A percentile compares a stretch with the other conserved stretches of the same genome.
Conservation (phyloP, 2,113 vertebrate species). For the Sterrhoptilus dennistouni region DNA sequence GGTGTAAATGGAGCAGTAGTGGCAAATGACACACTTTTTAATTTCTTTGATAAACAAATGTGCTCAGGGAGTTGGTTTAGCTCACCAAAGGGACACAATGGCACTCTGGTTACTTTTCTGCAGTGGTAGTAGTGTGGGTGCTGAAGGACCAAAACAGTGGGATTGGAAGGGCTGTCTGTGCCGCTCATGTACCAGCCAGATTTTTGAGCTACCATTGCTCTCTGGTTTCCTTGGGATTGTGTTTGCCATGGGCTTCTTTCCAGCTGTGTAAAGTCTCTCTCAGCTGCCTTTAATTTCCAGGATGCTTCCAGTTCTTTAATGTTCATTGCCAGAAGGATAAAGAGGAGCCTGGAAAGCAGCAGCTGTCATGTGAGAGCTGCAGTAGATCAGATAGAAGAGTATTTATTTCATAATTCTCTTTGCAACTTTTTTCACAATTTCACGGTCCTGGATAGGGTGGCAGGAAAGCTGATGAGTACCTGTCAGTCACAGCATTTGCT, state of each 20-base stretch:
- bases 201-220: not conserved
- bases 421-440: conserved; percentile 14
- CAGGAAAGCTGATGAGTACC: not conserved
- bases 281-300: conserved; percentile 19
- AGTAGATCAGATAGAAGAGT: conserved; percentile 4
- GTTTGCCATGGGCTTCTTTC: conserved; percentile 8
- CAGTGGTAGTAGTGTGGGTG: fast-evolving
- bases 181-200: not conserved
- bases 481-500: not conserved
- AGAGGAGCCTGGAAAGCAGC: conserved; percentile 26
- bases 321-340: not conserved
- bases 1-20: not conserved
- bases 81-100: not conserved
- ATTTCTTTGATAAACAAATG: not conserved
- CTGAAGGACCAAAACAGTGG: not conserved
- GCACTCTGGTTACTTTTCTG: not conserved
- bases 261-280: not conserved
- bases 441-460: not conserved
- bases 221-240: not conserved
- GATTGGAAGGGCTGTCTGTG: not conserved
- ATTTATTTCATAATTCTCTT: not conserved
- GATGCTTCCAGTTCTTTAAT: not conserved
- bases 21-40: not conserved
- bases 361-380: not conserved
- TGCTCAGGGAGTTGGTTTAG: not conserved